phyloP scores from a whole-genome alignment of 1,140 invertebrate species.

The Atta texana region DNA sequence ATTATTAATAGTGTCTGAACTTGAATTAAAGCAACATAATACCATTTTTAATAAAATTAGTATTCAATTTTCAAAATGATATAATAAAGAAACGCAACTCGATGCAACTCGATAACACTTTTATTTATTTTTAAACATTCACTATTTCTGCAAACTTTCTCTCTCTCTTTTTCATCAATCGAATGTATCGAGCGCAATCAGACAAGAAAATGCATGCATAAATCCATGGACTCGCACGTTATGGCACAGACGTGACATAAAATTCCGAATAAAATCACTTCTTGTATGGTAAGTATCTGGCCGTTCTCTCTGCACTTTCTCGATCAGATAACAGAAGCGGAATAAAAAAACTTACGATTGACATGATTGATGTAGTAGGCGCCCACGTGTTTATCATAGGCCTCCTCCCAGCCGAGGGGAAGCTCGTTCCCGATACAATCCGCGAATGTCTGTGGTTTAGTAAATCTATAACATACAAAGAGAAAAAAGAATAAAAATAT shows the following conservation, averaged over 20 bases:
- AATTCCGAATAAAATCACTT: conserved; percentile 14
- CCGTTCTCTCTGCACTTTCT: conserved; percentile 27
- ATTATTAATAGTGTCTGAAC: not conserved
- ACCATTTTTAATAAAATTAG: not conserved
- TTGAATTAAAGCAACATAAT: not conserved
- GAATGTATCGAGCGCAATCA: not conserved
- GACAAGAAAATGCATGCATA: not conserved
- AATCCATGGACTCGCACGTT: not conserved
- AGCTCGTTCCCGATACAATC: conserved; percentile 99
- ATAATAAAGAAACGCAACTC: not conserved
- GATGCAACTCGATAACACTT: not conserved
- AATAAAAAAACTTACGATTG: conserved; percentile 92
- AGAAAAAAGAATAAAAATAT: conserved; percentile 12
- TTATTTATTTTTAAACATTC: conserved; percentile 10
- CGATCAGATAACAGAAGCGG: conserved; percentile 51
- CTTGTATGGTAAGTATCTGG: conserved; percentile 10
- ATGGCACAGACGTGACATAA: conserved; percentile 8
- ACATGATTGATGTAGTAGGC: conserved; percentile 98
- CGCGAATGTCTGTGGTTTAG: conserved; percentile 98
- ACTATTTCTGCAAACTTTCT: not conserved
- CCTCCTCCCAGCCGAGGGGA: conserved; percentile 98
- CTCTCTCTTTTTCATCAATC: not conserved
- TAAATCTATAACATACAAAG: conserved; percentile 91
- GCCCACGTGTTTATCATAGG: conserved; percentile 96
- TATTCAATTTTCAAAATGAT: not conserved